phyloP scores from a whole-genome alignment of 1,140 invertebrate genomes.

The Melipona quadrifasciata region DNA sequence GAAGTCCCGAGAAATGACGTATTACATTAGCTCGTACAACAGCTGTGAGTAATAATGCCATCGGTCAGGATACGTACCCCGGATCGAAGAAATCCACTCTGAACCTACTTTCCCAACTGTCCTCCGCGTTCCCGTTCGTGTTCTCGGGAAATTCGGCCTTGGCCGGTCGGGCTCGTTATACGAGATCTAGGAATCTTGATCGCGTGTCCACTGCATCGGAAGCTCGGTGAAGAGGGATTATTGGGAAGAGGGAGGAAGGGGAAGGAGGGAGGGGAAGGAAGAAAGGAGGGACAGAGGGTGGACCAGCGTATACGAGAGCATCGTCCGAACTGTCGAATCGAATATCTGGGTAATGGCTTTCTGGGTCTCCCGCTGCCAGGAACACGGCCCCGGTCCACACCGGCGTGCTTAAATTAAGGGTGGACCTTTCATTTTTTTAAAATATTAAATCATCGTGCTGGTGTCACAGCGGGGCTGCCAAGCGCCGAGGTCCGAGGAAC shows the following conservation, averaged over 20 bases:
- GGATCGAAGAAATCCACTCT: not conserved
- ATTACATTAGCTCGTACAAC: not conserved
- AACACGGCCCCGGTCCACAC: constrained; percentile 69
- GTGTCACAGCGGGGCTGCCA: constrained; percentile 79
- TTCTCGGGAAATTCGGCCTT: not conserved
- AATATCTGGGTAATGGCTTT: constrained; percentile 71
- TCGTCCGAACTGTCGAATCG: constrained; percentile 67
- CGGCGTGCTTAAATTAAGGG: constrained; percentile 75
- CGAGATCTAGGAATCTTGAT: constrained; percentile 43
- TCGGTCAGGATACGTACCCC: not conserved
- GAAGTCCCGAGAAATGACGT: not conserved
- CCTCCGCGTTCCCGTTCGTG: not conserved
- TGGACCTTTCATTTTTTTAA: constrained; percentile 80
- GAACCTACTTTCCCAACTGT: not conserved
- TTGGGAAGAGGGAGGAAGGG: constrained; percentile 19
- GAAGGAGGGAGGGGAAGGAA: not conserved
- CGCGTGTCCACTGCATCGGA: constrained; percentile 51
- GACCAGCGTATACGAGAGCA: constrained; percentile 45
- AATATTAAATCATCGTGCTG: constrained; percentile 82
- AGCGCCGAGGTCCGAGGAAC: constrained; percentile 60
- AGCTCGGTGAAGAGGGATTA: constrained; percentile 59
- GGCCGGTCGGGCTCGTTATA: constrained; percentile 8
- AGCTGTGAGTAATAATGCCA: not conserved
- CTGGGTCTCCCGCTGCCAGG: constrained; percentile 68
- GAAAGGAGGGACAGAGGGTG: not conserved